Evolutionary conservation across 2,888 invertebrate genomes (phyloP).

Genomic region (Hemistola chrysoprasaria): DNA sequence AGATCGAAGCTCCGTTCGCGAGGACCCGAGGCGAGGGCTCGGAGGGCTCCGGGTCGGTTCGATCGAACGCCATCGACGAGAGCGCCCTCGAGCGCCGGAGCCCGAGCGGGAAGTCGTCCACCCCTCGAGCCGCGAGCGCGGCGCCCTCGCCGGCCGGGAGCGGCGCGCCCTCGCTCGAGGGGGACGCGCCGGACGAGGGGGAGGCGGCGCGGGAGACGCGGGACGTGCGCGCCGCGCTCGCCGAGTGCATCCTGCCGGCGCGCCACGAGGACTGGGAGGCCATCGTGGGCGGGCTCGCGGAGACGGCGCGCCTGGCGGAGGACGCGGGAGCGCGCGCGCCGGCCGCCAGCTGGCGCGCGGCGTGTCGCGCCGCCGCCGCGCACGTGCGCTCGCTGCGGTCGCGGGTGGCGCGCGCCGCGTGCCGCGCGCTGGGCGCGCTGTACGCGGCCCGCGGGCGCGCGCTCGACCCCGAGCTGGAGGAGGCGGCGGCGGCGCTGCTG

Average conservation of each 20-base stretch:
- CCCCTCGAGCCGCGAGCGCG: slow-evolving; percentile 18
- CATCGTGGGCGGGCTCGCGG: slow-evolving; percentile 87
- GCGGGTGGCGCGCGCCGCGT: slow-evolving; percentile 94
- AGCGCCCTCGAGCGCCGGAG: slow-evolving; percentile 17
- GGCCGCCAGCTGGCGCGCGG: slow-evolving; percentile 84
- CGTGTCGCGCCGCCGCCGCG: slow-evolving; percentile 87
- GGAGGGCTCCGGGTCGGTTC: slow-evolving; percentile 15
- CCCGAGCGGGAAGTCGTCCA: slow-evolving; percentile 41
- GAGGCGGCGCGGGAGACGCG: slow-evolving; percentile 37
- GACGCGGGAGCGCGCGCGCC: slow-evolving; percentile 87
- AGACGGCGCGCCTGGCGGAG: slow-evolving; percentile 85
- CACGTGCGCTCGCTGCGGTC: slow-evolving; percentile 95
- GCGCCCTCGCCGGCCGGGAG: slow-evolving; percentile 40
- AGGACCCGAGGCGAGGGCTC: slow-evolving; percentile 19
- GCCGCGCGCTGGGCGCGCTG: slow-evolving; percentile 90
- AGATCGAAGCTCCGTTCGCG: slow-evolving; percentile 30
- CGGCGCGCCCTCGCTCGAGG: slow-evolving; percentile 46
- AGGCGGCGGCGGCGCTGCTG: slow-evolving; percentile 89
- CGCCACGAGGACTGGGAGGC: slow-evolving; percentile 92
- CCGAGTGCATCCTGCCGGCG: slow-evolving; percentile 70
- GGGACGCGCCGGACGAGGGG: slow-evolving; percentile 32
- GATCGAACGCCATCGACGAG: slow-evolving; percentile 12
- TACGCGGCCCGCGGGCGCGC: slow-evolving; percentile 84
- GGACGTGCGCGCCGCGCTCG: slow-evolving; percentile 65
- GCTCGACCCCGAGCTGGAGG: slow-evolving; percentile 91